Evolutionary conservation across 2,113 vertebrate species (phyloP).

Genomic region (Platichthys stellatus): DNA sequence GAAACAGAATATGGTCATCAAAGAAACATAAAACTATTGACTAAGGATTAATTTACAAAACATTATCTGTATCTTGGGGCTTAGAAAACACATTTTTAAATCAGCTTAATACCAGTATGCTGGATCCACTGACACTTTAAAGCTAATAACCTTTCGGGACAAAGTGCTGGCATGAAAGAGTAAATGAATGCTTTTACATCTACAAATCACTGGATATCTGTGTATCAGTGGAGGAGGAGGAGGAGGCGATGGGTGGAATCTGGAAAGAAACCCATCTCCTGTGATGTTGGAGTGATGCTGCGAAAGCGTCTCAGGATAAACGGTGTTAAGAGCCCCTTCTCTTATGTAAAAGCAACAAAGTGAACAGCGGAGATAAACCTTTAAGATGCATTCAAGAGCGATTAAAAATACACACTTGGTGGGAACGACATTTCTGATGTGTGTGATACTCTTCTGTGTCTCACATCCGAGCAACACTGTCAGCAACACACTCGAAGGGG

Average conservation of each 20-base stretch:
- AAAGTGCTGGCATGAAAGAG: constrained; percentile 27
- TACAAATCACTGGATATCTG: constrained; percentile 42
- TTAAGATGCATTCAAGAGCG: constrained; percentile 20
- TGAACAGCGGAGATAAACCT: constrained; percentile 24
- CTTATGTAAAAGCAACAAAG: constrained; percentile 42
- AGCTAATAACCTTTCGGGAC: constrained; percentile 20
- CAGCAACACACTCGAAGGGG: constrained; percentile 40
- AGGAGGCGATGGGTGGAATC: constrained; percentile 37
- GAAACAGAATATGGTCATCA: background rate
- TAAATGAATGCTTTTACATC: constrained; percentile 37
- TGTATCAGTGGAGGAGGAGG: constrained; percentile 21
- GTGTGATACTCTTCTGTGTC: constrained; percentile 11
- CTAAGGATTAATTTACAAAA: background rate
- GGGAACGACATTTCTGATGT: constrained; percentile 21
- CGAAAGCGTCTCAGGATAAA: constrained; percentile 56
- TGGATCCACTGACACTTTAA: background rate
- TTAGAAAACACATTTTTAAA: background rate
- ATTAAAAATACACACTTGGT: constrained; percentile 13
- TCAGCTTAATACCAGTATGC: constrained; percentile 8
- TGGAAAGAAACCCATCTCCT: constrained; percentile 55
- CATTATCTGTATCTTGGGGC: background rate
- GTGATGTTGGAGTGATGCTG: constrained; percentile 51
- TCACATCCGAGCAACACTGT: constrained; percentile 34
- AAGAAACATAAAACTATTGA: background rate
- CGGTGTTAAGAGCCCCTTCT: constrained; percentile 55